Conservation (phyloP, 2,113 vertebrate genomes). For the Murina feae region DNA sequence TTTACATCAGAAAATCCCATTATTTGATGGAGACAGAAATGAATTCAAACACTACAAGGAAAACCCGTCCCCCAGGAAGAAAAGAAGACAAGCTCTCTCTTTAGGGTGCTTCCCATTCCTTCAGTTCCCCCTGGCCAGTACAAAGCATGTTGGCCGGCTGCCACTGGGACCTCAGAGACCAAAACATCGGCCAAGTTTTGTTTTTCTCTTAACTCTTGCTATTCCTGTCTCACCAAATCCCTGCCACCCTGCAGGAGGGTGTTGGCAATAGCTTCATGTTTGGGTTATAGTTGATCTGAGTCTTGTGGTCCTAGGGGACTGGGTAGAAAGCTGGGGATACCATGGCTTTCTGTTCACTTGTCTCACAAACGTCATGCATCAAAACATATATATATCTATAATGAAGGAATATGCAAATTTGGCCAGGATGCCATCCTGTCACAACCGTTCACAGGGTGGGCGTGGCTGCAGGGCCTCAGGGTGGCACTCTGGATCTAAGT, state of each 20-base stretch:
- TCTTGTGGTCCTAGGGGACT: neutral
- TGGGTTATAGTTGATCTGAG: neutral
- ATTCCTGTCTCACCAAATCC: neutral
- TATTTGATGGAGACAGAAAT: neutral
- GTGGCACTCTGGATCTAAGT: too few species aligned
- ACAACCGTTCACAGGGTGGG: too few species aligned
- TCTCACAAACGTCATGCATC: too few species aligned
- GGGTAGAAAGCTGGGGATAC: neutral
- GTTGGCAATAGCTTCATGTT: neutral
- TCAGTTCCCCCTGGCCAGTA: neutral
- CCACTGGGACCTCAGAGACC: conserved; percentile 30
- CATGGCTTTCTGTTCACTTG: neutral
- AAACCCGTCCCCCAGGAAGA: neutral
- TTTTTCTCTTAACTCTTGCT: conserved; percentile 43
- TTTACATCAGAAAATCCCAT: conserved; percentile 22
- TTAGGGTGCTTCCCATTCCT: conserved; percentile 18
- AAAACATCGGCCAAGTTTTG: neutral
- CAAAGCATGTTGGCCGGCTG: neutral
- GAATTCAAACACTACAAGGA: neutral
- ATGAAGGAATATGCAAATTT: too few species aligned
- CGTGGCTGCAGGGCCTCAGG: too few species aligned
- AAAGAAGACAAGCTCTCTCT: neutral
- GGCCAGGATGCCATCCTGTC: too few species aligned
- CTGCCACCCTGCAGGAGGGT: too few species aligned
- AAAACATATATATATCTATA: too few species aligned